Conservation (phyloP, 2,888 invertebrate species). For the Sclerodermus sp. region DNA sequence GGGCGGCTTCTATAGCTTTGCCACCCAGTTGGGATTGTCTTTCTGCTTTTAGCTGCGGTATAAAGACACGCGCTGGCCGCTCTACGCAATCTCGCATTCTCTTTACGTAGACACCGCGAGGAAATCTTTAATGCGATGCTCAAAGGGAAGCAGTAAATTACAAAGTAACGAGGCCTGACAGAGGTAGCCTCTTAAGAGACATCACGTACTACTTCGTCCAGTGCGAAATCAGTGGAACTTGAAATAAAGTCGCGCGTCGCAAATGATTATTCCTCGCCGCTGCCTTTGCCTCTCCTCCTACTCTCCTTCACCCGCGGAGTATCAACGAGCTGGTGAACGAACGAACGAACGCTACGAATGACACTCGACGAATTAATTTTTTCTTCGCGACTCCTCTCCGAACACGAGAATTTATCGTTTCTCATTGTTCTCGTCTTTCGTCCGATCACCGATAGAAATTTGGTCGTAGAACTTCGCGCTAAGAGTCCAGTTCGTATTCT, state of each 20-base stretch:
- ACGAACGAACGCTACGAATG: too few relatives aligned
- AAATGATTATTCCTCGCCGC: conserved; percentile 9
- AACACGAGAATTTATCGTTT: too few relatives aligned
- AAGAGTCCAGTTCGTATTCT: too few relatives aligned
- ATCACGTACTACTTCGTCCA: conserved; percentile 14
- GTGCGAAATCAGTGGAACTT: conserved; percentile 2
- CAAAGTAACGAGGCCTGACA: conserved; percentile 22
- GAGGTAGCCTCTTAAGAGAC: conserved; percentile 14
- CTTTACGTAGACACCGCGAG: conserved; percentile 4
- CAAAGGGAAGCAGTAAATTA: conserved; percentile 22
- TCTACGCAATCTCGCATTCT: conserved; percentile 7
- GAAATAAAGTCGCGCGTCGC: conserved; percentile 9
- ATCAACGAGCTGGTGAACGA: too few relatives aligned
- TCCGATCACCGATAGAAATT: too few relatives aligned
- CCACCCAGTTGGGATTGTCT: neutral
- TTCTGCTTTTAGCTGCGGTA: neutral
- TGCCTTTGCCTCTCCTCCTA: neutral
- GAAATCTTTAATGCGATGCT: conserved; percentile 21
- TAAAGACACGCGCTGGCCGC: neutral
- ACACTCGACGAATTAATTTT: too few relatives aligned
- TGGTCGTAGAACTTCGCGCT: too few relatives aligned
- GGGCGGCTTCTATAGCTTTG: neutral
- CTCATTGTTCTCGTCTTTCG: too few relatives aligned
- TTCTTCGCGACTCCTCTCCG: too few relatives aligned
- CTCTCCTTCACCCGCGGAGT: too few relatives aligned